phyloP scores from a whole-genome alignment of 2,113 vertebrate genomes.

The Chaetodon trifascialis region DNA sequence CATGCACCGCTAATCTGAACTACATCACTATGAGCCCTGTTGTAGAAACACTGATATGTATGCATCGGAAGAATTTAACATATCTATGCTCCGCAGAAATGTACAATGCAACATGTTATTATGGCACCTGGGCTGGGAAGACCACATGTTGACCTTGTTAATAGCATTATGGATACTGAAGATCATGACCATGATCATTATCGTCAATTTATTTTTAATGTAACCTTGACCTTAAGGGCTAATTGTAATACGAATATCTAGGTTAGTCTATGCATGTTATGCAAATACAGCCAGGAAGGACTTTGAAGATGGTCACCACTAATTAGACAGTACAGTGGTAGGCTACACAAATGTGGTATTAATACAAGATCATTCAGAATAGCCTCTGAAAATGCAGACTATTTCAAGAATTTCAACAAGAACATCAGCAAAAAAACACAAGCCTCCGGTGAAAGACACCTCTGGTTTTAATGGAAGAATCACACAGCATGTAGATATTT shows the following conservation, averaged over 20 bases:
- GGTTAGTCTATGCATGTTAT: background rate
- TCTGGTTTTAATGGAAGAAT: background rate
- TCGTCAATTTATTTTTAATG: background rate
- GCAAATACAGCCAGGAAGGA: background rate
- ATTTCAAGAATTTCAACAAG: background rate
- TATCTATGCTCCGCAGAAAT: no score
- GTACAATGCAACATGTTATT: no score
- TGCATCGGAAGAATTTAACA: no score
- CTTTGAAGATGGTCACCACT: background rate
- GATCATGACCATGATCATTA: no score
- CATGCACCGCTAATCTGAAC: no score
- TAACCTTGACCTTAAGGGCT: background rate
- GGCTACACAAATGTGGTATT: background rate
- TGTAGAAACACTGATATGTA: no score
- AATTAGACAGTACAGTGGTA: background rate
- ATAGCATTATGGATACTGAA: background rate
- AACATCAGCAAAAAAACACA: background rate
- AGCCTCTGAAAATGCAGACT: background rate
- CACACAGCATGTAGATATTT: conserved; percentile 5
- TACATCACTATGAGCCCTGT: no score
- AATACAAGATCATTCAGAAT: background rate
- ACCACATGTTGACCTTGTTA: no score
- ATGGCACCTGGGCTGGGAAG: no score
- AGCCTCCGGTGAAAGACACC: background rate
- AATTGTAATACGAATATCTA: background rate